Evolutionary conservation across 2,113 vertebrate species (phyloP), one percentile per base, ranked within the genome.

Genomic region (Peromyscus leucopus): DNA sequence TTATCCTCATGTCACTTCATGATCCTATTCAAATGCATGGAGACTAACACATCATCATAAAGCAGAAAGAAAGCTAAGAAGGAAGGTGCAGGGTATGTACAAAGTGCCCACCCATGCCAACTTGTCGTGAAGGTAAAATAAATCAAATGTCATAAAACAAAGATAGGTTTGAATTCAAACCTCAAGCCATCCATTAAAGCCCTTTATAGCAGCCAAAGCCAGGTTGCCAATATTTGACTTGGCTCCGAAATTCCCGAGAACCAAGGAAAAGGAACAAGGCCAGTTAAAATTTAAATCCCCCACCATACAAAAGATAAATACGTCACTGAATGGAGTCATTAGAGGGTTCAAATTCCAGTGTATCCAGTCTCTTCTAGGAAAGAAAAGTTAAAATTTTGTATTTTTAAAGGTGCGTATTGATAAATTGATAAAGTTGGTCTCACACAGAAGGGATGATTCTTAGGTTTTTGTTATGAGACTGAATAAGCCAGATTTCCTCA

Each of bases 41-140:
- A 69, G 85, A 89, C 12, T 79, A n/a, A 59, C 9, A 63, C 75
- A 74, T 93, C 61, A 63, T 28, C 31, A 63, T 67, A 59, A 89
- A 74, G 28, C 72, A 42, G 28, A 51, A 93, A 51, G 33, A 26
- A 95, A 92, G 21, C 16, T 17, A 91, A 94, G 17, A 91, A 94
- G 17, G 12, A 72, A 92, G 74, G 48, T 59, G 10, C 21, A 69
- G 26, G 6, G 51, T 31, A 15, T 3, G 28, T 7, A 48, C 28
- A 65, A 78, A 93, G 17, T 90, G 55, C 10, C 10, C n/a, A n/a
- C 63, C 28, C 39, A 19, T 15, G 80, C 3, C 76, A 76, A 74
- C 8, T 63, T 80, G 21, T 42, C 48, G 12, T 42, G 78, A 92
- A 87, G 28, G 5, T 75, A 85, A 72, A 90, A 59, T 55, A 63